Evolutionary conservation across 1,140 invertebrate genomes (phyloP).

Genomic region (Habropoda laboriosa): DNA sequence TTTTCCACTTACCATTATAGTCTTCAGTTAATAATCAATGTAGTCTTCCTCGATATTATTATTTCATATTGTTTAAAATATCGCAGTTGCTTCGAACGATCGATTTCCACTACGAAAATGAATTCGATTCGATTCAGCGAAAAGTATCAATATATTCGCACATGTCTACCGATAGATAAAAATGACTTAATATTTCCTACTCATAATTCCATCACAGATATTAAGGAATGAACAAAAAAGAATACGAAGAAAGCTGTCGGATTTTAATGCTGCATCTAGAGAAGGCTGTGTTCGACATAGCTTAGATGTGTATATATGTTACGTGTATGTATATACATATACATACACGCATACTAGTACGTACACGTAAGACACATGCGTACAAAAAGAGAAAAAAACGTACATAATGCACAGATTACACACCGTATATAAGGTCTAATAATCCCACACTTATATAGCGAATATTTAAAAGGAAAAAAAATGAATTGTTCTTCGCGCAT

Average conservation of each 20-base stretch:
- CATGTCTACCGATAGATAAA: conserved; percentile 1
- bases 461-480: conserved; percentile 43
- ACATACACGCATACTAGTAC: not conserved
- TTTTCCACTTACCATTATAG: not conserved
- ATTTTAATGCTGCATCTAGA: conserved; percentile 18
- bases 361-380: not conserved
- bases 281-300: conserved; percentile 40
- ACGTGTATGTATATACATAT: conserved; percentile 8
- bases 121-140: not conserved
- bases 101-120: not conserved
- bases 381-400: conserved; percentile 18
- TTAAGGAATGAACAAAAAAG: conserved; percentile 4
- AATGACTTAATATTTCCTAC: not conserved
- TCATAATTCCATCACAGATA: not conserved
- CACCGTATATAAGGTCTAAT: conserved; percentile 43
- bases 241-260: conserved; percentile 21
- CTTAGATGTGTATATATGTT: conserved; percentile 29
- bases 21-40: not conserved
- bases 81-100: not conserved
- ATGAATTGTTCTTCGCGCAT: conserved; percentile 40
- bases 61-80: not conserved
- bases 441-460: conserved; percentile 42
- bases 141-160: not conserved
- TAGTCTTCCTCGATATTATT: conserved; percentile 19
- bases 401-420: conserved; percentile 35